Conservation (phyloP, 2,113 vertebrate species). For the Ctenodactylus gundi region DNA sequence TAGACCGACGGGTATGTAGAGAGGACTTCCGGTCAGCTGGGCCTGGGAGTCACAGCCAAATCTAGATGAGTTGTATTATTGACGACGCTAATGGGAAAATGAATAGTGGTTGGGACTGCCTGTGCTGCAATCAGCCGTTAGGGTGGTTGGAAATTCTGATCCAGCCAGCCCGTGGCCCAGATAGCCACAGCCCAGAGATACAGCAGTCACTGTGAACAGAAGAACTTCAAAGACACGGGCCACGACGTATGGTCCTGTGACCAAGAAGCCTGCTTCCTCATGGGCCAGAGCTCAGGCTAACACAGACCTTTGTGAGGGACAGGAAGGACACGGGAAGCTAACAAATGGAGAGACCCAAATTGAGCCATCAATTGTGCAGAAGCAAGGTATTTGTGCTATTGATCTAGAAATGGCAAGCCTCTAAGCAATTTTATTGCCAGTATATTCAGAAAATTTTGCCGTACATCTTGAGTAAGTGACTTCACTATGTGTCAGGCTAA, state of each 20-base stretch:
- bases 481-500: conserved; percentile 36
- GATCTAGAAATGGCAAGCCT: not conserved
- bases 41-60: conserved; percentile 29
- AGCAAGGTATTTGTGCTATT: not conserved
- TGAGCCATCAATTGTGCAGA: not conserved
- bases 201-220: not conserved
- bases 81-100: not conserved
- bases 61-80: not conserved
- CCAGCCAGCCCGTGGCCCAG: not conserved
- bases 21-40: conserved; percentile 31
- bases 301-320: not conserved
- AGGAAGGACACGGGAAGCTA: not conserved
- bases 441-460: conserved; percentile 4
- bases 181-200: not conserved
- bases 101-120: conserved; percentile 1
- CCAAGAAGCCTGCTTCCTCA: not conserved
- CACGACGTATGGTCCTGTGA: not conserved
- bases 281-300: conserved; percentile 54
- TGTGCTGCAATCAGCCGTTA: not conserved
- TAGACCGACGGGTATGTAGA: not conserved
- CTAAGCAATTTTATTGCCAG: not conserved
- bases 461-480: conserved; percentile 39
- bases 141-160: not conserved
- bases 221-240: conserved; percentile 6
- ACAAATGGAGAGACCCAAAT: not conserved